Evolutionary conservation across 2,888 invertebrate species (phyloP).

Genomic region (Auanema freiburgensis): DNA sequence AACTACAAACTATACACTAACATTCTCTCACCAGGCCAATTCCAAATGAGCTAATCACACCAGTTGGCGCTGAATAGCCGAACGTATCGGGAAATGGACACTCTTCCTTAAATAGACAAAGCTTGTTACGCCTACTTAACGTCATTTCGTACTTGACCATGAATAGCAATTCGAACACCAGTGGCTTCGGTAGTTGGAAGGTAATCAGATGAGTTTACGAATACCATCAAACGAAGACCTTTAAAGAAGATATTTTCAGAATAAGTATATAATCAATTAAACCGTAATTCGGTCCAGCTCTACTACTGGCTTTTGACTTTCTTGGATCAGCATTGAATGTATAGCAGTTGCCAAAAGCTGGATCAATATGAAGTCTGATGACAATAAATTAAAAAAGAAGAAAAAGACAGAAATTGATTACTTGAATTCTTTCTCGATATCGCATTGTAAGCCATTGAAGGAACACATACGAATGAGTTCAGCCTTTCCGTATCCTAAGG

Average conservation of each 20-base stretch:
- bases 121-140: not conserved
- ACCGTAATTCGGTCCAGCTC: constrained; percentile 62
- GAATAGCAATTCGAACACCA: constrained; percentile 62
- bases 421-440: constrained; percentile 57
- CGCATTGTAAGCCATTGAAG: constrained; percentile 59
- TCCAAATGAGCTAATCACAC: constrained; percentile 58
- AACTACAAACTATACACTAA: not conserved
- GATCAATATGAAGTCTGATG: constrained; percentile 56
- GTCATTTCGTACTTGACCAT: constrained; percentile 38
- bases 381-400: constrained; percentile 14
- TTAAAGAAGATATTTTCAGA: not conserved
- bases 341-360: constrained; percentile 62
- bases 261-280: constrained; percentile 6
- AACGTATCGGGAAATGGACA: constrained; percentile 61
- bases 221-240: constrained; percentile 61
- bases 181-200: constrained; percentile 61
- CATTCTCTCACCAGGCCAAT: constrained; percentile 43
- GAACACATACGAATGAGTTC: constrained; percentile 59
- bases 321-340: constrained; percentile 55
- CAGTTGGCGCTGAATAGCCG: constrained; percentile 57
- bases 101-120: constrained; percentile 29
- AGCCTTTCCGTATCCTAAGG: constrained; percentile 41
- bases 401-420: constrained; percentile 9
- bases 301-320: constrained; percentile 38
- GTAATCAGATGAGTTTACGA: constrained; percentile 61